Base-by-base conservation (phyloP, 2,113 vertebrate species). In the Microcebus griseorufus region DNA sequence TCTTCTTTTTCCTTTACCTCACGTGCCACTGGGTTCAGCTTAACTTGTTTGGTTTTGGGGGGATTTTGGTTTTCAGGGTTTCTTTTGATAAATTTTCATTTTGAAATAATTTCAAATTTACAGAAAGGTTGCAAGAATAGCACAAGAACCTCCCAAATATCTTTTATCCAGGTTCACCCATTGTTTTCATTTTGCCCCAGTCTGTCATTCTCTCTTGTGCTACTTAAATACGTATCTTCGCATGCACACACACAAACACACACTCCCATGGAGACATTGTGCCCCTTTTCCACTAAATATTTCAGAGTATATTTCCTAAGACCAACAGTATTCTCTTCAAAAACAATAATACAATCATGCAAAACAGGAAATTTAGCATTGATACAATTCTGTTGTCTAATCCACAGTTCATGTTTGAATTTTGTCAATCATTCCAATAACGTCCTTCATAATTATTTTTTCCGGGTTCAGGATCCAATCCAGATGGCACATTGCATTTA, bases 61-160 rank as follows among this genome's bases (percentile, higher is more conserved):
- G 45, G 53, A 45, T 29, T 29, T 64, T 29, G 25, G 6, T 39
- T 72, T 25, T 73, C 12, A 64, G 62, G 62, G 18, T 53, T 53
- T 20, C 48, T 78, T 34, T 53, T 64, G 45, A 37, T 45, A 86
- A n/a, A 42, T 51, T 51, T 83, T 81, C 79, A 51, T 76, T 79
- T 80, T 75, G 58, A 83, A 93, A 69, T 93, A 45, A 94, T 95
- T 95, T 94, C 16, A 89, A 32, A 72, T 90, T 80, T 60, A 65
- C 34, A 86, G 62, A 93, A 82, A 93, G 89, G 62, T 85, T 85
- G 2, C 42, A 75, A 62, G 58, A 78, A 39, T 23, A 67, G 32
- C 32, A 37, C 4, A 55, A 93, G 22, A 80, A 60, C 86, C 16
- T 37, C 39, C 37, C 53, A 65, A 55, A 65, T 78, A 72, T 42